phyloP scores from a whole-genome alignment of 2,113 vertebrate genomes.

The Neofelis nebulosa region DNA sequence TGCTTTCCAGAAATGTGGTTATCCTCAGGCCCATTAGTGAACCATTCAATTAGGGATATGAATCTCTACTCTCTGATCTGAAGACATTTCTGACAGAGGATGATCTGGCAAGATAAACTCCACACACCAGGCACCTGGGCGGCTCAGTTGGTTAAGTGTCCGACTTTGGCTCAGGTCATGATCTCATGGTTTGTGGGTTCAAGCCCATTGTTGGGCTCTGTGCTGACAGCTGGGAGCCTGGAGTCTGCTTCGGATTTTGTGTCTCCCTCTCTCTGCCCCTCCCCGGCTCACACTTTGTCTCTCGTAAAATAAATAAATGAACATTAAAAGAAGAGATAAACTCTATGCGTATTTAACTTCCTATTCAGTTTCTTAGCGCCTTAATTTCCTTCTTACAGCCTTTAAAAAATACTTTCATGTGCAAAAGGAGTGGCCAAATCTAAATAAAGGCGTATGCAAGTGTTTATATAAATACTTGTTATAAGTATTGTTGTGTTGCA shows the following conservation, averaged over 20 bases:
- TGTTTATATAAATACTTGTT: slow-evolving; percentile 17
- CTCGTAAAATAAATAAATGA: too few relatives aligned
- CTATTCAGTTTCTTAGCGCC: slow-evolving; percentile 33
- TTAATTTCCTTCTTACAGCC: slow-evolving; percentile 51
- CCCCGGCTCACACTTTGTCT: too few relatives aligned
- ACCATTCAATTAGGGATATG: neutral
- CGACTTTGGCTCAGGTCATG: too few relatives aligned
- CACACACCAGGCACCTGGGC: neutral
- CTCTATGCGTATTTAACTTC: neutral
- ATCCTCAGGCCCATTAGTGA: neutral
- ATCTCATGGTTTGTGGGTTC: too few relatives aligned
- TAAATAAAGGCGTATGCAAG: neutral
- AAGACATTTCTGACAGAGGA: slow-evolving; percentile 47
- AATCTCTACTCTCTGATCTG: slow-evolving; percentile 42
- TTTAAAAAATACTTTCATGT: neutral
- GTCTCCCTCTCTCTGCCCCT: too few relatives aligned
- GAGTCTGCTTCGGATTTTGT: too few relatives aligned
- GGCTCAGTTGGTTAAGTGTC: too few relatives aligned
- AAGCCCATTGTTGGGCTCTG: too few relatives aligned
- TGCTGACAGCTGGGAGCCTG: too few relatives aligned
- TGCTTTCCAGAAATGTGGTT: neutral
- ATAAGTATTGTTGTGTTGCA: neutral
- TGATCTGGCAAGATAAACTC: slow-evolving; percentile 33
- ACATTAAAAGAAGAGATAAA: neutral
- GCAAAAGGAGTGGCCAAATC: neutral